Conservation (phyloP, 1,140 invertebrate species). For the Drosophila setifemur region DNA sequence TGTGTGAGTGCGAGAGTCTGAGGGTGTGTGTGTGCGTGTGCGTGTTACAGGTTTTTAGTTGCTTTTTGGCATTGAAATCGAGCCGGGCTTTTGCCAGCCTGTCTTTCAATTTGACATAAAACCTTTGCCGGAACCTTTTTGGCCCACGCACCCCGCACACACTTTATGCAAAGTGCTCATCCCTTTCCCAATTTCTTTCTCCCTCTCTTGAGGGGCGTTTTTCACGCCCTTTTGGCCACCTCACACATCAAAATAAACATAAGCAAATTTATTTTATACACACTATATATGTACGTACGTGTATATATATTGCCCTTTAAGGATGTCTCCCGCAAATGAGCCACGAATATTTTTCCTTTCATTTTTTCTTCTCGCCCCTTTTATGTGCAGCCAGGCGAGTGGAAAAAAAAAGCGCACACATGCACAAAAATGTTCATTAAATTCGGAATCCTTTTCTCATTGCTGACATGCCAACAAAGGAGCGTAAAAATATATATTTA, state of each 20-base stretch:
- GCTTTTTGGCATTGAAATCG: slow-evolving; percentile 45
- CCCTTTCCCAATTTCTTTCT: neutral
- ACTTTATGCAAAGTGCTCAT: slow-evolving; percentile 69
- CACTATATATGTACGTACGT: slow-evolving; percentile 1
- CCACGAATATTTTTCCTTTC: slow-evolving; percentile 11
- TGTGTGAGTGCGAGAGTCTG: slow-evolving; percentile 13
- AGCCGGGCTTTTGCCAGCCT: slow-evolving; percentile 18
- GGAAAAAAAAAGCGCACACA: slow-evolving; percentile 25
- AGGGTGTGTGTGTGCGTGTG: neutral
- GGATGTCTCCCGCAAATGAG: slow-evolving; percentile 53
- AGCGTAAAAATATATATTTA: slow-evolving; percentile 27
- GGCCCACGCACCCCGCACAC: slow-evolving; percentile 43
- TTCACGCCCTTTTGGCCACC: slow-evolving; percentile 67
- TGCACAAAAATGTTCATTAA: slow-evolving; percentile 61
- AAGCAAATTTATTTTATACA: slow-evolving; percentile 32
- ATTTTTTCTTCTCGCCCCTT: slow-evolving; percentile 27
- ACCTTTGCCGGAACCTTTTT: slow-evolving; percentile 58
- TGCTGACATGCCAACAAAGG: slow-evolving; percentile 27
- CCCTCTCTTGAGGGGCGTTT: slow-evolving; percentile 17
- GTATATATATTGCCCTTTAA: slow-evolving; percentile 8
- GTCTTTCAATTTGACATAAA: slow-evolving; percentile 78
- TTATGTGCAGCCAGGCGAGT: slow-evolving; percentile 62
- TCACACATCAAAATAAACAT: slow-evolving; percentile 67
- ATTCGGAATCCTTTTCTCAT: slow-evolving; percentile 59
- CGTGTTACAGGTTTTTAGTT: slow-evolving; percentile 36